These are phyloP conservation scores for Eudemis profundana DNA, from an alignment of 2,888 invertebrate species.

Conservation along the genomic window DNA sequence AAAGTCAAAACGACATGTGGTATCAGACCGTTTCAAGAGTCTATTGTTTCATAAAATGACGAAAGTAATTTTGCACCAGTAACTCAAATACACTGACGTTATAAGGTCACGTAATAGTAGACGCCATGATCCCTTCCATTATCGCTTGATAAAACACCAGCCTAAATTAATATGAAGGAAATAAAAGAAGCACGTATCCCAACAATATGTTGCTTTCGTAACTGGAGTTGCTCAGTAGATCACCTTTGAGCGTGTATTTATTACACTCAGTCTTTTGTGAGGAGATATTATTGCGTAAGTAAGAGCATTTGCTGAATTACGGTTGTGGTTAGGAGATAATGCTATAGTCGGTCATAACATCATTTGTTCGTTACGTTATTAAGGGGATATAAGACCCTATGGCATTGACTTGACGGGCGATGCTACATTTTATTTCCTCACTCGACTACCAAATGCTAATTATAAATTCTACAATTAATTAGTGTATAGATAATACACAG, in stretches of 20 bases:
- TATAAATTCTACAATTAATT: no score
- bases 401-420: no score
- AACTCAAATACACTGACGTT: background rate
- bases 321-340: constrained; percentile 5
- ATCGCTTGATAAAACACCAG: constrained; percentile 33
- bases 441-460: no score
- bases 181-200: constrained; percentile 38
- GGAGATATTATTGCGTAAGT: constrained; percentile 28
- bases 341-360: constrained; percentile 10
- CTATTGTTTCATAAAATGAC: no score
- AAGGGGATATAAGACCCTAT: no score
- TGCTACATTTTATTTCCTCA: no score
- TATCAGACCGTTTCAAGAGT: no score
- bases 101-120: constrained; percentile 18
- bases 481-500: no score
- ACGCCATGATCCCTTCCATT: constrained; percentile 31
- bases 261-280: constrained; percentile 23
- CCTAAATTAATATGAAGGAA: constrained; percentile 37
- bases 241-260: constrained; percentile 38
- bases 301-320: constrained; percentile 14
- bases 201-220: constrained; percentile 37
- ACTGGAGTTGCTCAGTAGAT: constrained; percentile 30
- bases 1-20: no score
- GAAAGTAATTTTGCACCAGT: no score
- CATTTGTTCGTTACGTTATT: background rate